phyloP scores from a whole-genome alignment of 2,797 vertebrate genomes.

The Thaleichthys pacificus region DNA sequence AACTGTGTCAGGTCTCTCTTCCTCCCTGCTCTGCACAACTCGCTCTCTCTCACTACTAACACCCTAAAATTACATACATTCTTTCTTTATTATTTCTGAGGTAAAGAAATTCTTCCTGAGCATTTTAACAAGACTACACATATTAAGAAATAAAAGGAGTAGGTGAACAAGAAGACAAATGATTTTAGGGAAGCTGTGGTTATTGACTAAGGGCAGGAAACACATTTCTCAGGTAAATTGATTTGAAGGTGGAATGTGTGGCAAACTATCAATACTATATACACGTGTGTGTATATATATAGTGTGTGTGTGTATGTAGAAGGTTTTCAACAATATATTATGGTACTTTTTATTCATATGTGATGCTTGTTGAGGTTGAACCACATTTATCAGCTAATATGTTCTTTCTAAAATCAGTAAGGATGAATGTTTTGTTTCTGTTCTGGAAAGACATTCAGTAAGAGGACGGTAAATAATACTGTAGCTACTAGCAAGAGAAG shows the following conservation, averaged over 20 bases:
- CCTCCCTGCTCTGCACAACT: constrained; percentile 50
- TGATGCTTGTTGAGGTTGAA: too few relatives aligned
- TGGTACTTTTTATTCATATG: constrained; percentile 11
- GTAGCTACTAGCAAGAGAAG: background rate
- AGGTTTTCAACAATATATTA: constrained; percentile 10
- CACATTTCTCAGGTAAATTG: constrained; percentile 63
- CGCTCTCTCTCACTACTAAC: constrained; percentile 72
- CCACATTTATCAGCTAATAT: too few relatives aligned
- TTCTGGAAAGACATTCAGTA: background rate
- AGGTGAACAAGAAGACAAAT: constrained; percentile 67
- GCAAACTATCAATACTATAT: constrained; percentile 29
- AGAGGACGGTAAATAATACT: constrained; percentile 8
- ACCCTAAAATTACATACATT: constrained; percentile 85
- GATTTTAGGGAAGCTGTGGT: constrained; percentile 46
- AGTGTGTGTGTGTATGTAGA: constrained; percentile 23
- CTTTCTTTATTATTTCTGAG: constrained; percentile 84
- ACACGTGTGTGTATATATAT: constrained; percentile 4
- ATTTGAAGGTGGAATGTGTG: constrained; percentile 70
- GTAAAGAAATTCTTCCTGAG: constrained; percentile 88
- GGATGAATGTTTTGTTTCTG: too few relatives aligned
- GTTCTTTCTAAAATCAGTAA: too few relatives aligned
- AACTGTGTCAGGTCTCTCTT: constrained; percentile 69
- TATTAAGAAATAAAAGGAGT: constrained; percentile 65
- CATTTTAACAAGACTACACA: constrained; percentile 82
- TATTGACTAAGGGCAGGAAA: constrained; percentile 35